Conservation (phyloP, 2,113 vertebrate genomes). For the Amblyopsis rosae region DNA sequence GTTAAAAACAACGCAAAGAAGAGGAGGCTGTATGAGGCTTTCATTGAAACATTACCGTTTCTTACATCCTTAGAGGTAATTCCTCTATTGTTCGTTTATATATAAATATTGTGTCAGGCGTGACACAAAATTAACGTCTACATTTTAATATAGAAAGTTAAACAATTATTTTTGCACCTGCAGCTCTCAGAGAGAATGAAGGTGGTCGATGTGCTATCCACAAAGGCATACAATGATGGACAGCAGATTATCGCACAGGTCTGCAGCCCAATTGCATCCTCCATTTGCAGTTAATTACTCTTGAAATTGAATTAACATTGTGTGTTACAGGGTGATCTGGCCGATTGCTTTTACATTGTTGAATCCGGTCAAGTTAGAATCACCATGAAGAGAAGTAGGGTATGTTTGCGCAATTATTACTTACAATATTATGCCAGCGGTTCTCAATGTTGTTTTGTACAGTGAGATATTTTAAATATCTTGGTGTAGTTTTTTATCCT, state of each 20-base stretch:
- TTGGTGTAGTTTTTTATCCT: not conserved
- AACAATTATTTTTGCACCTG: slow-evolving; percentile 42
- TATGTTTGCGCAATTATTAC: slow-evolving; percentile 61
- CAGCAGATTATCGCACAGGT: slow-evolving; percentile 99
- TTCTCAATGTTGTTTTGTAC: not conserved
- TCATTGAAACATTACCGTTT: slow-evolving; percentile 95
- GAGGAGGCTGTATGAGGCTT: slow-evolving; percentile 95
- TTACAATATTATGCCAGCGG: not conserved
- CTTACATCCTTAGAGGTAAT: slow-evolving; percentile 96
- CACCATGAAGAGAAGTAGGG: slow-evolving; percentile 94
- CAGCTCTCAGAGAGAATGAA: slow-evolving; percentile 97
- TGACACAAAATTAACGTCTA: not conserved
- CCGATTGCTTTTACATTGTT: slow-evolving; percentile 97
- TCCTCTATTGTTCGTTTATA: not conserved
- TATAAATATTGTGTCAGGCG: not conserved
- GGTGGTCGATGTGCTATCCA: slow-evolving; percentile 95
- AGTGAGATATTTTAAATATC: not conserved
- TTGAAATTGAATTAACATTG: not conserved
- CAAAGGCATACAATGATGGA: slow-evolving; percentile 87
- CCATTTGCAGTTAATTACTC: not conserved
- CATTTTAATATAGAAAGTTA: not conserved
- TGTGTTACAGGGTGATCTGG: slow-evolving; percentile 87
- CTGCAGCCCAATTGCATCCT: slow-evolving; percentile 22
- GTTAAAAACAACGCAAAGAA: slow-evolving; percentile 99
- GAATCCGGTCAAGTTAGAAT: slow-evolving; percentile 98